phyloP scores from a whole-genome alignment of 2,888 invertebrate genomes.

The Leptopilina drosophilae region DNA sequence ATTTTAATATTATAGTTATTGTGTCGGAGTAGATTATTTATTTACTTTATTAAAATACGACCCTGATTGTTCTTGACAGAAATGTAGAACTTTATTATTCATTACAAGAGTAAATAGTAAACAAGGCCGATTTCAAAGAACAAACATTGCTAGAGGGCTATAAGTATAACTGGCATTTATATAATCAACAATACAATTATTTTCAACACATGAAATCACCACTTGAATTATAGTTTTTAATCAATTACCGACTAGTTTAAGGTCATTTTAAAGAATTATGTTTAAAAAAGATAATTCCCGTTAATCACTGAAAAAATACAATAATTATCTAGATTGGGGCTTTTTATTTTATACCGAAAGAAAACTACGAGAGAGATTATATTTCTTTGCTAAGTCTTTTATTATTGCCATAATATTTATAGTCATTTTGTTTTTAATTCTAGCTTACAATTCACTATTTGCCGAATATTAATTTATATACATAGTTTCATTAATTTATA shows the following conservation, averaged over 20 bases:
- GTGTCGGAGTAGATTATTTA: background rate
- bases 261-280: background rate
- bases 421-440: too few species aligned
- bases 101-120: conserved; percentile 13
- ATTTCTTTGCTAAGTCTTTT: background rate
- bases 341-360: too few species aligned
- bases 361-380: background rate
- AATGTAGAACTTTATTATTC: conserved; percentile 15
- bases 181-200: conserved; percentile 21
- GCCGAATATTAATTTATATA: too few species aligned
- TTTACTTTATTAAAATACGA: conserved; percentile 17
- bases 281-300: background rate
- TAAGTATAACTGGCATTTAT: conserved; percentile 17
- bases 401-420: background rate
- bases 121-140: conserved; percentile 28
- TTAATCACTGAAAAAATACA: background rate
- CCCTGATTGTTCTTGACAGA: background rate
- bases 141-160: conserved; percentile 10
- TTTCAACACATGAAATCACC: conserved; percentile 2
- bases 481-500: too few species aligned
- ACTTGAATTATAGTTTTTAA: conserved; percentile 7
- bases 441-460: too few species aligned
- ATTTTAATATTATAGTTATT: background rate
- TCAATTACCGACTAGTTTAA: conserved; percentile 13
- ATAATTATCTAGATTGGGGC: background rate